Evolutionary conservation across 2,888 invertebrate genomes (phyloP).

Genomic region (Sinotaia quadrata): DNA sequence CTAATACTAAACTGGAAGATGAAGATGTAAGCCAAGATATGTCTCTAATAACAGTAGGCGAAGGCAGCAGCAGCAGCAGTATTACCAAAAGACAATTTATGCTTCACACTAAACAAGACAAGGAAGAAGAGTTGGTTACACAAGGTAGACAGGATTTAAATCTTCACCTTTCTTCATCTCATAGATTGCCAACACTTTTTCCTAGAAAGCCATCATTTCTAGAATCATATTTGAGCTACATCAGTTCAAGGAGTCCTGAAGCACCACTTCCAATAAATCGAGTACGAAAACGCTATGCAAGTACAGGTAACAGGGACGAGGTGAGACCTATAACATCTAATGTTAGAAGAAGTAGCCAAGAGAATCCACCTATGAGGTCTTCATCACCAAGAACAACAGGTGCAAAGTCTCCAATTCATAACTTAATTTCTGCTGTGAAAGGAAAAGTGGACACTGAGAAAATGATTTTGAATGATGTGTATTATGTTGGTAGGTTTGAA

Average conservation of each 20-base stretch:
- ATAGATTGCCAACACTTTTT: not conserved
- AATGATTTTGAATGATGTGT: constrained; percentile 5
- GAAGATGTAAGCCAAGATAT: no score
- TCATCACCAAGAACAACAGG: not conserved
- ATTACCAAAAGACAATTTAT: no score
- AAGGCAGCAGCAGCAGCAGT: no score
- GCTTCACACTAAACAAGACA: no score
- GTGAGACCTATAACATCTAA: not conserved
- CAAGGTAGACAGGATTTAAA: no score
- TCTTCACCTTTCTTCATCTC: not conserved
- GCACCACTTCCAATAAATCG: not conserved
- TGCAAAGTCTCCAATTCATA: not conserved
- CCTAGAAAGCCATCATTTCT: constrained; percentile 36
- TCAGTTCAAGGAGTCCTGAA: constrained; percentile 21
- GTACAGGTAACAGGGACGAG: not conserved
- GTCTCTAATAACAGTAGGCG: no score
- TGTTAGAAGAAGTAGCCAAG: constrained; percentile 3
- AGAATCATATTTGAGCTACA: constrained; percentile 36
- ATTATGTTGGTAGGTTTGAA: constrained; percentile 14
- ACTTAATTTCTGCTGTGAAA: not conserved
- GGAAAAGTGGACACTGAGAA: not conserved
- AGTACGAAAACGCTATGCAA: not conserved
- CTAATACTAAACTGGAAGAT: not conserved
- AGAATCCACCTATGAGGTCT: not conserved
- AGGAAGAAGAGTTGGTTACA: no score